phyloP scores from a whole-genome alignment of 2,888 invertebrate species.

The Acanthosoma haemorrhoidale region DNA sequence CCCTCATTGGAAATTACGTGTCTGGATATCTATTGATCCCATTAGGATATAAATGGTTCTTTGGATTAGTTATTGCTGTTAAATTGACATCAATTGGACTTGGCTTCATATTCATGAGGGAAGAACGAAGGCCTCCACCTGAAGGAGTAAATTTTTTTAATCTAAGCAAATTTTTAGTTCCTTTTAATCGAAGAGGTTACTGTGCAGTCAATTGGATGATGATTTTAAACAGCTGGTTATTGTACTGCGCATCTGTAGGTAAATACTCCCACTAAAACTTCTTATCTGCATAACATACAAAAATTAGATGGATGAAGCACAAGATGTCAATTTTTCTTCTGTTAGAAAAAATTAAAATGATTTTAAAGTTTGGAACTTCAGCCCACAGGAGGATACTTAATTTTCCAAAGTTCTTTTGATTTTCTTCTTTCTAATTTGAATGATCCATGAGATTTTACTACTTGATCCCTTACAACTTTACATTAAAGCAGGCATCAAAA shows the following conservation, averaged over 20 bases:
- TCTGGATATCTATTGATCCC: neutral
- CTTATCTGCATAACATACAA: no score
- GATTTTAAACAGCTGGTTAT: slow-evolving; percentile 17
- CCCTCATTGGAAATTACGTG: neutral
- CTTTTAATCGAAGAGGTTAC: neutral
- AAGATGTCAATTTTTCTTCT: no score
- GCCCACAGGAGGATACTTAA: no score
- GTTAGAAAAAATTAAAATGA: no score
- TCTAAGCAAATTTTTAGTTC: neutral
- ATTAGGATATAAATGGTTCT: neutral
- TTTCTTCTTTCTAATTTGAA: no score
- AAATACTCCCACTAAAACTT: no score
- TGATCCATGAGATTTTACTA: no score
- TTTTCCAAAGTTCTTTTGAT: no score
- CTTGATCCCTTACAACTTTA: no score
- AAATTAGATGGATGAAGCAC: no score
- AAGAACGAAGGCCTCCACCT: neutral
- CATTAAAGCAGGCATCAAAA: no score
- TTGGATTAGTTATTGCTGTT: neutral
- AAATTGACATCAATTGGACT: neutral
- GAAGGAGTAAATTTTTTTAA: neutral
- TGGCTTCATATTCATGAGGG: neutral
- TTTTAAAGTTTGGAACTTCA: no score
- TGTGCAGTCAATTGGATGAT: slow-evolving; percentile 1
- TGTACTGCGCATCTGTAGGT: neutral